These are phyloP conservation scores for Amia ocellicauda DNA, from an alignment of 2,113 vertebrate species.

Conservation along the genomic window DNA sequence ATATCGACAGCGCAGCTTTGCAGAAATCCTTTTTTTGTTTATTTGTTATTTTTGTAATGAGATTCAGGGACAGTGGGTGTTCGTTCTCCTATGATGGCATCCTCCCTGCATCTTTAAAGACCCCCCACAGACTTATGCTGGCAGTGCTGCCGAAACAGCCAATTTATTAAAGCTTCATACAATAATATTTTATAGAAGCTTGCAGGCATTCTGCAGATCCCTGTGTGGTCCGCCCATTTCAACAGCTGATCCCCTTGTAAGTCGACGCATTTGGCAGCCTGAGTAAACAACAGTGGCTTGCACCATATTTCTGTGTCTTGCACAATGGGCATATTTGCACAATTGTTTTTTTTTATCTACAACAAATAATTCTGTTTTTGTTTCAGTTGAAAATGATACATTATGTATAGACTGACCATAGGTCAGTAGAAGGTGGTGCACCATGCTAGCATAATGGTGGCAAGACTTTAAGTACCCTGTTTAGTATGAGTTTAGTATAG, in stretches of 20 bases:
- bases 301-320: neutral
- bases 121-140: constrained; percentile 6
- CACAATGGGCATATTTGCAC: too few species aligned
- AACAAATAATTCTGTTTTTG: too few species aligned
- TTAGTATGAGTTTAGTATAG: too few species aligned
- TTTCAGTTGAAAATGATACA: too few species aligned
- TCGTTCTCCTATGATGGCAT: neutral
- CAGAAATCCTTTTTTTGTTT: neutral
- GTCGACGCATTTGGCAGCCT: neutral
- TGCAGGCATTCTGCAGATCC: neutral
- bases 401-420: too few species aligned
- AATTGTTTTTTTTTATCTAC: too few species aligned
- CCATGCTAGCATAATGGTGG: too few species aligned
- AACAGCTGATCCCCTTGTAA: neutral
- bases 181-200: neutral
- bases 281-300: neutral
- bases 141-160: neutral
- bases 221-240: constrained; percentile 2
- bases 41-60: neutral
- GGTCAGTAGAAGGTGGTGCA: too few species aligned
- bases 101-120: neutral
- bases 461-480: too few species aligned
- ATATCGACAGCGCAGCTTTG: too few species aligned
- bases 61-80: neutral
- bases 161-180: neutral